phyloP scores from a whole-genome alignment of 2,888 invertebrate species.

The Aleiodes testaceus region DNA sequence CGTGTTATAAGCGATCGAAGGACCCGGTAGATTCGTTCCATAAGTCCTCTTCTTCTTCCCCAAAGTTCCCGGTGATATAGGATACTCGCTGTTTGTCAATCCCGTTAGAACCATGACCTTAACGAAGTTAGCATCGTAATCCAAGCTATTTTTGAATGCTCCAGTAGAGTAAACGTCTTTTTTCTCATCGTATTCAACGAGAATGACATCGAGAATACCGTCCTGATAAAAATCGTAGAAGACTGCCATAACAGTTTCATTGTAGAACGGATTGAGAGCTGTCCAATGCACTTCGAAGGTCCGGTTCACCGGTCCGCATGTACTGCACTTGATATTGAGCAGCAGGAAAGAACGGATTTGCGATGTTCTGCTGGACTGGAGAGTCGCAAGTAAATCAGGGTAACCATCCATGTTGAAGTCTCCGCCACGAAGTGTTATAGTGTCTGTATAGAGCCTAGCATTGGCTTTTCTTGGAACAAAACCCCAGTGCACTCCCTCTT shows the following conservation, averaged over 20 bases:
- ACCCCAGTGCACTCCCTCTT: conserved; percentile 78
- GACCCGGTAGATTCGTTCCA: conserved; percentile 94
- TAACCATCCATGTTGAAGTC: conserved; percentile 98
- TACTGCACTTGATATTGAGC: conserved; percentile 84
- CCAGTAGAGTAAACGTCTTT: conserved; percentile 76
- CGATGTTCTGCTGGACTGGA: conserved; percentile 71
- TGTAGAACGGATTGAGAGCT: conserved; percentile 81
- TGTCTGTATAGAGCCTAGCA: conserved; percentile 78
- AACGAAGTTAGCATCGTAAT: conserved; percentile 96
- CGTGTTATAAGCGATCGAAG: conserved; percentile 88
- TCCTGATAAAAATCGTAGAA: conserved; percentile 97
- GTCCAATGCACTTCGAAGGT: conserved; percentile 88
- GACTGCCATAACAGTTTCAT: conserved; percentile 86
- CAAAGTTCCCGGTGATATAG: conserved; percentile 82
- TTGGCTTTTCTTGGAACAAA: conserved; percentile 75
- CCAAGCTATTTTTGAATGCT: conserved; percentile 89
- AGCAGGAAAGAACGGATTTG: conserved; percentile 82
- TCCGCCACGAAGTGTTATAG: conserved; percentile 88
- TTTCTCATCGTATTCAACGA: conserved; percentile 77
- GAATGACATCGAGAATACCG: conserved; percentile 92
- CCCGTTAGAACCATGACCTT: conserved; percentile 96
- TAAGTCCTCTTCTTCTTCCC: conserved; percentile 86
- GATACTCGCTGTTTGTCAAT: conserved; percentile 81
- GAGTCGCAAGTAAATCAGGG: conserved; percentile 89
- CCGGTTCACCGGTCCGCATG: conserved; percentile 80